Base-by-base conservation (phyloP, 2,113 vertebrate genomes). In the Rhodinocichla rosea region DNA sequence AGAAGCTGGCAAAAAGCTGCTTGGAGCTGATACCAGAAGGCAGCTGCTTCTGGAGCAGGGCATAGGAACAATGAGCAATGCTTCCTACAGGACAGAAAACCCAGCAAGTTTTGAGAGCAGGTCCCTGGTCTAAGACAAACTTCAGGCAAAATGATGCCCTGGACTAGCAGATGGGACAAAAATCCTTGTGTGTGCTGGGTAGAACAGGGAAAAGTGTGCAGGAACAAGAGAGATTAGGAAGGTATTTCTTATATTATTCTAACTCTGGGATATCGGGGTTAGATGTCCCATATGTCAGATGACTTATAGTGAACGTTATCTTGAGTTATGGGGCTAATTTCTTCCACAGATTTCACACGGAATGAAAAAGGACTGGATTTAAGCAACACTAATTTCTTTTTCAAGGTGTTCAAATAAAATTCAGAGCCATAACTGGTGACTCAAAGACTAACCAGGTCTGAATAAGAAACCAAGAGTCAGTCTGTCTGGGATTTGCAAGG, bases 31-130 rank as follows among this genome's bases (percentile, higher is more conserved):
- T 39, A 86, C 35, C 32, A 45, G 47, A 80, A 79, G 35, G 39
- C 40, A 95, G 32, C 9, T 80, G 6, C 22, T 71, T 78, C 69
- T 73, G 27, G 35, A 73, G 19, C 4, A 57, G 20, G 24, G 52
- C 13, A 50, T 23, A 73, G 33, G n/a, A 85, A n/a, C 0, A 0
- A 37, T 10, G 12, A 6, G 6, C 68, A 87, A 23, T 5, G 1
- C 45, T 71, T 80, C 7, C 74, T 59, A 22, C 9, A 39, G 35
- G 42, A 60, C 28, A 56, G 44, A 40, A 84, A 92, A 60, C 8
- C 6, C n/a, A 63, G 6, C 7, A 32, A 62, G 2, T 77, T 73
- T 40, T 63, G 57, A 80, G 23, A 81, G 14, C 7, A 42, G 3
- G 14, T 39, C 62, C 15, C 15, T 35, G 30, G 15, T 65, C 23